Conservation (phyloP, 2,113 vertebrate genomes). For the Mugil cephalus region DNA sequence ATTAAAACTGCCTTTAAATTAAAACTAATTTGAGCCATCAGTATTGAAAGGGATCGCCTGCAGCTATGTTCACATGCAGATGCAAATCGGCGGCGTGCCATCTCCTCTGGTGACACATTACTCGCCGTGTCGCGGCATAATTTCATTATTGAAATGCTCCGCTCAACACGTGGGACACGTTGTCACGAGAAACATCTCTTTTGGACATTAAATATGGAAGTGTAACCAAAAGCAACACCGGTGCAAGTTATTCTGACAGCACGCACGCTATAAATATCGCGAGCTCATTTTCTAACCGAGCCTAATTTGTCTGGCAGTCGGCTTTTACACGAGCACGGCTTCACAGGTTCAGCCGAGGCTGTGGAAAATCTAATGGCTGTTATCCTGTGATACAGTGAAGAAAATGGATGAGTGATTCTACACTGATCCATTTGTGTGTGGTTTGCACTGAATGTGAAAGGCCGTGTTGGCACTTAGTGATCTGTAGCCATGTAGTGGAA, state of each 20-base stretch:
- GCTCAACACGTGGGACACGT: no score
- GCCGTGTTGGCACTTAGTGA: constrained; percentile 11
- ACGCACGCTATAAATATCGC: constrained; percentile 31
- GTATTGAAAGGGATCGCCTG: no score
- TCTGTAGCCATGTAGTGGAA: neutral
- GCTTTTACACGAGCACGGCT: constrained; percentile 30
- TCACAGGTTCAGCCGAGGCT: constrained; percentile 45
- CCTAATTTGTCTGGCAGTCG: neutral
- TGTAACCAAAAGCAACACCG: constrained; percentile 20
- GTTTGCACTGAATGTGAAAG: neutral
- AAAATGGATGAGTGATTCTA: constrained; percentile 17
- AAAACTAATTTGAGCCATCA: no score
- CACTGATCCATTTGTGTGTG: neutral
- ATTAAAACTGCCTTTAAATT: no score
- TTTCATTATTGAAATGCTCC: no score
- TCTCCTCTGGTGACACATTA: no score
- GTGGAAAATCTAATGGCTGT: constrained; percentile 12
- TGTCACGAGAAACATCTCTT: no score
- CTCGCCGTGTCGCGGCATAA: no score
- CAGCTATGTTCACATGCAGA: no score
- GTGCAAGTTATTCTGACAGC: constrained; percentile 8
- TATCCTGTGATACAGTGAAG: neutral
- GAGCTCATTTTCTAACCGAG: constrained; percentile 23
- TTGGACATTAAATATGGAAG: constrained; percentile 15
- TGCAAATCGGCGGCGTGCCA: no score